Conservation (phyloP, 2,888 invertebrate genomes). For the Lasioglossum pauxillum region DNA sequence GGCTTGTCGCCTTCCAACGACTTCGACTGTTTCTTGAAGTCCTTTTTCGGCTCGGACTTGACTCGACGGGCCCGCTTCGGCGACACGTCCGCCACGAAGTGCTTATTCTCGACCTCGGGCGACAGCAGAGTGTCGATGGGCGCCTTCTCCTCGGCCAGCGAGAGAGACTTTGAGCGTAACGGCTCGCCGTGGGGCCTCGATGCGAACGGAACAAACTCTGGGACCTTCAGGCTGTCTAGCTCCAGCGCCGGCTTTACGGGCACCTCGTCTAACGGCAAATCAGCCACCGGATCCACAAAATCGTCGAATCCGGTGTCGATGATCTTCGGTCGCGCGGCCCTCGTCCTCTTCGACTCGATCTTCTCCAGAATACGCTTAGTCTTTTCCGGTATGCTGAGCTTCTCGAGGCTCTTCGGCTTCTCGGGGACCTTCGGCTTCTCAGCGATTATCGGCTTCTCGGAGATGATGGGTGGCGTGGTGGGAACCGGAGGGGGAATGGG, state of each 20-base stretch:
- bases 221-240: slow-evolving; percentile 82
- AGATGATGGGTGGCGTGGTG: background rate
- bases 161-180: slow-evolving; percentile 81
- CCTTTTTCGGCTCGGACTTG: slow-evolving; percentile 80
- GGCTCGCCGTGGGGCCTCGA: slow-evolving; percentile 82
- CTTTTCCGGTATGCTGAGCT: slow-evolving; percentile 83
- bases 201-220: slow-evolving; percentile 82
- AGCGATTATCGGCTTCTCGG: background rate
- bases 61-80: slow-evolving; percentile 78
- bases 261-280: slow-evolving; percentile 82
- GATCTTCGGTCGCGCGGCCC: slow-evolving; percentile 78
- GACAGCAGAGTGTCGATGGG: slow-evolving; percentile 82
- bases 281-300: slow-evolving; percentile 83
- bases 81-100: slow-evolving; percentile 81
- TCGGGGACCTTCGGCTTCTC: slow-evolving; percentile 54
- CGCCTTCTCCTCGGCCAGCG: slow-evolving; percentile 83
- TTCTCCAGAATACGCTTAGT: slow-evolving; percentile 82
- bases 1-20: slow-evolving; percentile 83
- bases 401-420: slow-evolving; percentile 75
- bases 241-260: slow-evolving; percentile 82
- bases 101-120: slow-evolving; percentile 82
- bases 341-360: slow-evolving; percentile 80
- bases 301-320: slow-evolving; percentile 83
- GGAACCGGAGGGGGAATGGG: background rate
- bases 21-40: slow-evolving; percentile 83